Evolutionary conservation across 2,113 vertebrate species (phyloP).

Genomic region (Lagopus muta): DNA sequence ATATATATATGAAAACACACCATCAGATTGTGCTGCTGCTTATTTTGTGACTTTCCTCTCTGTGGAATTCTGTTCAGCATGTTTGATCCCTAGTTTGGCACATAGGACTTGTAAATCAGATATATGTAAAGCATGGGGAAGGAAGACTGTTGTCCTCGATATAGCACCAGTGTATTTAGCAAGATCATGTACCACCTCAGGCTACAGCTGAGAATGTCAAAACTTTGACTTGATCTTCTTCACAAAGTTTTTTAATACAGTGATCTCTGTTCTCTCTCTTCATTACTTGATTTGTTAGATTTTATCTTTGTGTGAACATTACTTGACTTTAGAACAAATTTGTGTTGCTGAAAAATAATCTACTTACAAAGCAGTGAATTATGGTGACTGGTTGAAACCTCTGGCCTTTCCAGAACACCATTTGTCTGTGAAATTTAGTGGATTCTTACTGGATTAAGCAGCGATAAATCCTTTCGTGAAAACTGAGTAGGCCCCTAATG

Average conservation of each 20-base stretch:
- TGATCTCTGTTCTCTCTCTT: neutral
- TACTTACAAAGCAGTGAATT: accelerated
- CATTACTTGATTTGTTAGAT: neutral
- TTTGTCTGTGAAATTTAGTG: neutral
- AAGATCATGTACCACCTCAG: accelerated
- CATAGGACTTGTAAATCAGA: neutral
- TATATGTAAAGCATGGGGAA: neutral
- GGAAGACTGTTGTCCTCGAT: neutral
- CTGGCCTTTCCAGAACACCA: neutral
- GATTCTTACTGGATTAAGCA: neutral
- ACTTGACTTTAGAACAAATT: neutral
- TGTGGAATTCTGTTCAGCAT: neutral
- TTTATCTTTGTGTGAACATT: neutral
- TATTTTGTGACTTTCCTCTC: neutral
- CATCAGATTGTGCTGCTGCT: neutral
- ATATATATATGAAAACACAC: accelerated
- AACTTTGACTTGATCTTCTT: neutral
- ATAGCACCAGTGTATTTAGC: neutral
- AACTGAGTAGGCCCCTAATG: neutral
- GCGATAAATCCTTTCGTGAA: neutral
- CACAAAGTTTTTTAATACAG: neutral
- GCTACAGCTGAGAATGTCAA: accelerated
- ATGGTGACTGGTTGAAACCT: neutral
- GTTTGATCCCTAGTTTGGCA: accelerated
- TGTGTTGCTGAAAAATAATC: neutral